Evolutionary conservation across 2,797 vertebrate species (phyloP), one percentile per base, ranked within the genome.

Genomic region (Enteromius thamalakanensis): DNA sequence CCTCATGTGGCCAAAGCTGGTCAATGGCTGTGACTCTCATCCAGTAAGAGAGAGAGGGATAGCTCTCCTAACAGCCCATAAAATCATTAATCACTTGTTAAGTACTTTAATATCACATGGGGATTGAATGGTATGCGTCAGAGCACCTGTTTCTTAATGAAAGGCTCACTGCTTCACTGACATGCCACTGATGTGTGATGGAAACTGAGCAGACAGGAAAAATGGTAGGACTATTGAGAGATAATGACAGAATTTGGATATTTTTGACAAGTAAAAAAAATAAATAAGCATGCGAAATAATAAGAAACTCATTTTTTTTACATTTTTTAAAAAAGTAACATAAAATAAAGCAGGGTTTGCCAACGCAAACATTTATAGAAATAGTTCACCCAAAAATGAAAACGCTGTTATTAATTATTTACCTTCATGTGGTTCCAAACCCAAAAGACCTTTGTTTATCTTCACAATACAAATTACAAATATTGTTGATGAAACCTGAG

Each of bases 1-100:
- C 94, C 91, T 92, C 95, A 91, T 87, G 94, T 95, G 95, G 93
- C 84, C 87, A 91, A 72, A 69, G 72, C 14, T 32, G 64, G 81
- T 87, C 12, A 62, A 84, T 85, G 85, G 34, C 86, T 80, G 79
- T 10, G 21, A 67, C 60, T 10, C 42, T 15, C 40, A 23, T 23
- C 60, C 0, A 21, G 53, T 17, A 17, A 17, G 34, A 76, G 3
- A 76, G 2, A 71, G 26, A 80, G 4, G 32, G n/a, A 58, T 12
- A 29, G 55, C n/a, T 71, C 47, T 62, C 60, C 53, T 72, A 84
- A 79, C 40, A 76, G 60, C 34, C 62, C 60, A 55, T 75, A 65
- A 67, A 68, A 82, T 76, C 23, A 76, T 75, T 82, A 67, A 67
- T 82, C 49, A 82, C 51, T 32, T 21, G 70, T 37, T 74, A 81